Conservation (phyloP, 2,113 vertebrate species). For the Erpornis zantholeuca region DNA sequence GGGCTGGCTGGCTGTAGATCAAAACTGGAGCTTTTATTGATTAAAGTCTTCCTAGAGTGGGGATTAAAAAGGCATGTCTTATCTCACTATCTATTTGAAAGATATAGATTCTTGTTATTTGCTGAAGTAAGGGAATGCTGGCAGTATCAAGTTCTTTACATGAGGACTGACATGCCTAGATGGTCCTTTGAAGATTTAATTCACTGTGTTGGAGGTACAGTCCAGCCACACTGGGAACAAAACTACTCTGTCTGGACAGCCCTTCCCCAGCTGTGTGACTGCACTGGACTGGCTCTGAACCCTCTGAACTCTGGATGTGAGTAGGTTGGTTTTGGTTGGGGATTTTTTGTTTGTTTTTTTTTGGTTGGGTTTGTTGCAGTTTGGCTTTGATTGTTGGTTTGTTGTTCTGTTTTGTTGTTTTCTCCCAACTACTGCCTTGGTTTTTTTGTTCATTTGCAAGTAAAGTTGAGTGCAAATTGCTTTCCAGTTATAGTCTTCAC, state of each 20-base stretch:
- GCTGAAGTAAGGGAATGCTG: conserved; percentile 43
- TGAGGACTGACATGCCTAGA: not conserved
- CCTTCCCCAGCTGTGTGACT: not conserved
- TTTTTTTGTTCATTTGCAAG: not conserved
- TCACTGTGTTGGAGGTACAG: not conserved
- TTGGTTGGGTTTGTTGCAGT: not conserved
- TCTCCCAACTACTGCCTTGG: accelerated
- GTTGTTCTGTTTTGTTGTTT: not conserved
- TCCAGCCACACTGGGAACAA: not conserved
- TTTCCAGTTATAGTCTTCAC: not conserved
- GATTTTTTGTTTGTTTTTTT: not conserved
- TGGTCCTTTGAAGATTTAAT: conserved; percentile 38
- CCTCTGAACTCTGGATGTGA: not conserved
- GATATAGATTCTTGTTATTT: conserved; percentile 38
- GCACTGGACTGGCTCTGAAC: not conserved
- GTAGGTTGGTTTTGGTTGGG: not conserved
- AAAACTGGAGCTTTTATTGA: conserved; percentile 47
- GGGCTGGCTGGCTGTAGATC: not conserved
- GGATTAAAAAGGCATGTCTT: conserved; percentile 40
- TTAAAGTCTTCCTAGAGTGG: conserved; percentile 20
- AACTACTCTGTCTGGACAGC: not conserved
- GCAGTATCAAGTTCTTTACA: not conserved
- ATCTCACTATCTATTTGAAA: conserved; percentile 42
- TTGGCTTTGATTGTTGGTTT: not conserved
- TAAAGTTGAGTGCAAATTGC: not conserved